phyloP scores from a whole-genome alignment of 2,888 invertebrate genomes.

The Sarcophaga caerulescens region DNA sequence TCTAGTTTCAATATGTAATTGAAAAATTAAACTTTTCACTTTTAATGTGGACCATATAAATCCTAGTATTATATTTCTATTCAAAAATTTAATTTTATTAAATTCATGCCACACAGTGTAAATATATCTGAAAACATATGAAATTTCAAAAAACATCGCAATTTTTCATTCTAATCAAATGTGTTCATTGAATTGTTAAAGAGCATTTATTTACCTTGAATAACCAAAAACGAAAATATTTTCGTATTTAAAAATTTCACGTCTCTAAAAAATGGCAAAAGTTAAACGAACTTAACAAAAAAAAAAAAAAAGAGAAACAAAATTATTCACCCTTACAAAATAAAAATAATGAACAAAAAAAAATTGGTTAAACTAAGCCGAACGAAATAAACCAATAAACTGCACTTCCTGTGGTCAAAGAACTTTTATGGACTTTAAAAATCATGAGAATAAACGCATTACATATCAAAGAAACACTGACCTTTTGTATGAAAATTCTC shows the following conservation, averaged over 20 bases:
- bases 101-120: no score
- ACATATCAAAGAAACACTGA: slow-evolving; percentile 47
- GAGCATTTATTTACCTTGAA: not conserved
- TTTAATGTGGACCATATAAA: no score
- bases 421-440: slow-evolving; percentile 23
- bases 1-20: no score
- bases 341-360: not conserved
- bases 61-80: no score
- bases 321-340: slow-evolving; percentile 18
- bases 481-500: slow-evolving; percentile 28
- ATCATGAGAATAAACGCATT: not conserved
- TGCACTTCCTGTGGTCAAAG: slow-evolving; percentile 29
- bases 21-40: no score
- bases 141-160: not conserved
- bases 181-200: not conserved
- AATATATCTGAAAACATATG: no score
- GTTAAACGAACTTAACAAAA: slow-evolving; percentile 44
- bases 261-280: slow-evolving; percentile 38
- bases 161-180: not conserved
- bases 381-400: slow-evolving; percentile 18
- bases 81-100: no score
- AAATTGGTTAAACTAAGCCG: not conserved
- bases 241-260: slow-evolving; percentile 22
- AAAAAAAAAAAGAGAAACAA: no score
- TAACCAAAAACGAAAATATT: not conserved